Percentiles rank a stretch among this genome's conserved stretches.
phyloP scores from a whole-genome alignment of 2,113 vertebrate genomes.

The Alosa alosa region DNA sequence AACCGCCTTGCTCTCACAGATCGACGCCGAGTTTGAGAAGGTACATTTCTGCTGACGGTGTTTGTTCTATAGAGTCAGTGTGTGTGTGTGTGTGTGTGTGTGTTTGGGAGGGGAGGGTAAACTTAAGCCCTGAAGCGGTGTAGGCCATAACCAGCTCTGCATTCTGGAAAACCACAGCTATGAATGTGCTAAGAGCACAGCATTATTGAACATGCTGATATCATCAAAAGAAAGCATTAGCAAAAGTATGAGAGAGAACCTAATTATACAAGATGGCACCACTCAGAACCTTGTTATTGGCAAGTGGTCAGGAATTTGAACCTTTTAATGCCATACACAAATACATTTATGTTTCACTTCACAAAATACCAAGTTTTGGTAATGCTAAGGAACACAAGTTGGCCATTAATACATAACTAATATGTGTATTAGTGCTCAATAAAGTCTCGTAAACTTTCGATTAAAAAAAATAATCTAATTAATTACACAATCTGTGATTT shows the following conservation, averaged over 20 bases:
- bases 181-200: not conserved
- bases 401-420: no score
- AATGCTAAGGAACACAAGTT: no score
- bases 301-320: not conserved
- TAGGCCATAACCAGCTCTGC: not conserved
- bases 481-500: no score
- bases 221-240: not conserved
- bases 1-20: conserved; percentile 91
- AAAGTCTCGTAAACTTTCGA: no score
- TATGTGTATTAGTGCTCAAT: no score
- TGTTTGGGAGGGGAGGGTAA: not conserved
- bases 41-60: conserved; percentile 59
- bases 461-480: no score
- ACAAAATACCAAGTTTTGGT: not conserved
- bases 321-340: not conserved
- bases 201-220: not conserved
- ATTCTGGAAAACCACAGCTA: not conserved
- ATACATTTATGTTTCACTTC: not conserved
- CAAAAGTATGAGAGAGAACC: not conserved
- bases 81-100: no score
- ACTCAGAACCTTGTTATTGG: not conserved
- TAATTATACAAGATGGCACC: not conserved
- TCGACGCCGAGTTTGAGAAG: conserved; percentile 96
- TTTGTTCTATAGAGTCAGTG: not conserved
- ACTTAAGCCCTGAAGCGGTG: not conserved